Percentiles rank a stretch among this genome's conserved stretches.
phyloP scores from a whole-genome alignment of 2,113 vertebrate genomes.

The Muntiacus reevesi region DNA sequence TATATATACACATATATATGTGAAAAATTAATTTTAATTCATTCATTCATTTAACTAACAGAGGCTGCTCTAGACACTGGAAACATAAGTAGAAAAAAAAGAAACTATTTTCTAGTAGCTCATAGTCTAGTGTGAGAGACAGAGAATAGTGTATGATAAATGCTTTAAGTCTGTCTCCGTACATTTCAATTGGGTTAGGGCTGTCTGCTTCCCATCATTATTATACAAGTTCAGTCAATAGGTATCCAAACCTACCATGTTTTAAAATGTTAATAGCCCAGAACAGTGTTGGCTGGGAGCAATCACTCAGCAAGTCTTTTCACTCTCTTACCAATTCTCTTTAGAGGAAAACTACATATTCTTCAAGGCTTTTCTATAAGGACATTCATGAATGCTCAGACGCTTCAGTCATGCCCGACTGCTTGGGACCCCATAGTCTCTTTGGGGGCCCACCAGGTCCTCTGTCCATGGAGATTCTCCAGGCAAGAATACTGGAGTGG shows the following conservation, averaged over 20 bases:
- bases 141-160: background rate
- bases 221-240: background rate
- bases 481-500: background rate
- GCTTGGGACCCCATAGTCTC: background rate
- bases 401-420: background rate
- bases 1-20: rapidly evolving
- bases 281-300: background rate
- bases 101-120: background rate
- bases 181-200: background rate
- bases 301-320: background rate
- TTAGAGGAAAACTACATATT: background rate
- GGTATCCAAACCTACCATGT: background rate
- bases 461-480: background rate
- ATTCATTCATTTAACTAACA: background rate
- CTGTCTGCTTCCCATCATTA: background rate
- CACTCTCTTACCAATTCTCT: background rate
- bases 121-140: background rate
- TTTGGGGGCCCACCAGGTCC: background rate
- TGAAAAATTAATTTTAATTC: background rate
- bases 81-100: background rate
- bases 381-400: background rate
- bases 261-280: background rate
- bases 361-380: background rate
- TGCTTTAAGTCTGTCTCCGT: background rate
- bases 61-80: background rate